phyloP scores from a whole-genome alignment of 2,888 invertebrate genomes.

The Ashinkailepas kermadecensis region DNA sequence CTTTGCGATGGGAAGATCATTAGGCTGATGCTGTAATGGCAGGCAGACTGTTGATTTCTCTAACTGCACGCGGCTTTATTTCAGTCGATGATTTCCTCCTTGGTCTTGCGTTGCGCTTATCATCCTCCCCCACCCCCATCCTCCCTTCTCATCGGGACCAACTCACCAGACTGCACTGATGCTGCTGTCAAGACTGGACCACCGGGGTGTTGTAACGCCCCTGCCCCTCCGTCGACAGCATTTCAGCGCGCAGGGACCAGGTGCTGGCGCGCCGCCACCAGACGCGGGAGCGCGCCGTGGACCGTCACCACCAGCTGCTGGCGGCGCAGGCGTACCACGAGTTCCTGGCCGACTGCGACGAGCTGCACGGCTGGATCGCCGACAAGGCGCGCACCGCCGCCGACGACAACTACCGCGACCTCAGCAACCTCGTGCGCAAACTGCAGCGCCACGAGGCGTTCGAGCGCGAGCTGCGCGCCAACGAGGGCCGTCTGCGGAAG shows the following conservation, averaged over 20 bases:
- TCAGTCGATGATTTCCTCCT: too few species aligned
- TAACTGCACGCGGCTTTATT: too few species aligned
- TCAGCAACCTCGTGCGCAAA: slow-evolving; percentile 81
- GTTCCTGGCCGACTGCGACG: slow-evolving; percentile 75
- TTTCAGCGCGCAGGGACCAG: slow-evolving; percentile 57
- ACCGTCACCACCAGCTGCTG: slow-evolving; percentile 63
- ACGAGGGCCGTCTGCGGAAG: slow-evolving; percentile 77
- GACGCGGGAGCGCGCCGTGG: slow-evolving; percentile 59
- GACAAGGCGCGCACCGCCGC: slow-evolving; percentile 47
- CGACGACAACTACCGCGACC: slow-evolving; percentile 48
- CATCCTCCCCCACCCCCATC: too few species aligned
- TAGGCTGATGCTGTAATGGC: too few species aligned
- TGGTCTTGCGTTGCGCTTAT: too few species aligned
- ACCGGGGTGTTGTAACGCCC: not conserved
- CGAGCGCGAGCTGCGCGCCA: slow-evolving; percentile 86
- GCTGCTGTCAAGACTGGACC: too few species aligned
- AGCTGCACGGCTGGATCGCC: slow-evolving; percentile 48
- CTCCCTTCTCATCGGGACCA: too few species aligned
- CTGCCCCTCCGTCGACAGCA: slow-evolving; percentile 37
- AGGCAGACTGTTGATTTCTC: too few species aligned
- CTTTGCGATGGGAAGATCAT: too few species aligned
- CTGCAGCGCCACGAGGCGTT: slow-evolving; percentile 95
- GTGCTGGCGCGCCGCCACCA: slow-evolving; percentile 65
- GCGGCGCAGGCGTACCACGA: slow-evolving; percentile 85
- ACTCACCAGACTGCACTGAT: too few species aligned